Base-by-base conservation (phyloP, 2,888 invertebrate species). In the Molorchus minor region DNA sequence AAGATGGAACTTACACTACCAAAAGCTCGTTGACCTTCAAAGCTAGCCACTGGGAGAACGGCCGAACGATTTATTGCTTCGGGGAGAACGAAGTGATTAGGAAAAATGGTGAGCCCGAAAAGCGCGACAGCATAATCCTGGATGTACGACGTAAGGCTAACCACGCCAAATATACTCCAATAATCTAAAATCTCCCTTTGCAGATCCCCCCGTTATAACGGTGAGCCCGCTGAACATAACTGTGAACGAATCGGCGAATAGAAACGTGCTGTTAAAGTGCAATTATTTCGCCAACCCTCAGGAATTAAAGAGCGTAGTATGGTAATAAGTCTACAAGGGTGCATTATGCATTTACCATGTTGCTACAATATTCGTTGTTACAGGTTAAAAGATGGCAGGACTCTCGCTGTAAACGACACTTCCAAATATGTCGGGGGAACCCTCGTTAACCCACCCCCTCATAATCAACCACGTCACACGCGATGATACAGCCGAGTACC, bases 281-380 rank as follows among this genome's bases (percentile, higher is more conserved):
- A 87, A 88, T 71, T 94, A 93, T 77, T 89, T 90, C 66, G 92
- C 95, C 56, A 96, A 96, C 82, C 95, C 96, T 0, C 89, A 92
- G 17, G 86, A 90, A 7, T 82, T 95, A 25, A 85, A 83, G 44
- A 85, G 85, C 65, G 92, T 93, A 46, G 84, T 87, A 71, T 95
- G 95, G 95, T 94, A 83, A 86, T 86, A 3, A 33, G 44, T 30
- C 35, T 63, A 13, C 43, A 45, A 30, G 13, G 7, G 25, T 38
- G 10, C 25, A 2, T 4, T 13, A 13, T 40, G 13, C 20, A 16
- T n/a, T 36, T 0, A 29, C 12, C 25, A 8, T 8, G 25, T 8
- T 8, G 25, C 25, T 25, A 5, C 25, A 3, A 8, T n/a, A n/a
- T n/a, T 25, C 25, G 38, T 45, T 43, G 10, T 61, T 66, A n/a